Conservation (phyloP, 2,888 invertebrate species). For the Yponomeuta cagnagella region DNA sequence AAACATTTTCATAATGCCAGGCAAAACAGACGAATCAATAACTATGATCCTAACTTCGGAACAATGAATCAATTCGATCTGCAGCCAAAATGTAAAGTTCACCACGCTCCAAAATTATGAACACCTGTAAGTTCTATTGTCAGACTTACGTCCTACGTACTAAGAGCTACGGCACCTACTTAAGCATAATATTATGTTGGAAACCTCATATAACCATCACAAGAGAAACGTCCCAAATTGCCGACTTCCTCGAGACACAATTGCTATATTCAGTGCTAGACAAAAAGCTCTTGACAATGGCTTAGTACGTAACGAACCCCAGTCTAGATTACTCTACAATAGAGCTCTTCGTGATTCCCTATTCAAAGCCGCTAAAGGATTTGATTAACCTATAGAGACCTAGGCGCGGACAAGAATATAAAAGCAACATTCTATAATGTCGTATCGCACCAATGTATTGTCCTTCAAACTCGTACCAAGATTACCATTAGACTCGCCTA, state of each 20-base stretch:
- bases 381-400: conserved; percentile 15
- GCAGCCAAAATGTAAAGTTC: not conserved
- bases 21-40: not conserved
- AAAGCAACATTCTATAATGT: too few species aligned
- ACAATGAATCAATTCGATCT: not conserved
- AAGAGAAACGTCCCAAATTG: conserved; percentile 38
- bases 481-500: too few species aligned
- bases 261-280: conserved; percentile 58
- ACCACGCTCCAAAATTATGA: too few species aligned
- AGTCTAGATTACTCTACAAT: conserved; percentile 42
- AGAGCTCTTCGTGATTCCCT: conserved; percentile 21
- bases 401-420: not conserved
- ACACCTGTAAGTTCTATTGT: too few species aligned
- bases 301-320: conserved; percentile 35
- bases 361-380: conserved; percentile 22
- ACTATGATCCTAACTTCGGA: conserved; percentile 3
- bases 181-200: too few species aligned
- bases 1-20: not conserved
- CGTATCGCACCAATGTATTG: too few species aligned
- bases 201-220: not conserved
- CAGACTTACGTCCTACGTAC: not conserved
- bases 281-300: conserved; percentile 55
- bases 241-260: conserved; percentile 55
- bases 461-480: too few species aligned
- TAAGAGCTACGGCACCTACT: not conserved